phyloP scores from a whole-genome alignment of 2,113 vertebrate species.

The Sorex fumeus region DNA sequence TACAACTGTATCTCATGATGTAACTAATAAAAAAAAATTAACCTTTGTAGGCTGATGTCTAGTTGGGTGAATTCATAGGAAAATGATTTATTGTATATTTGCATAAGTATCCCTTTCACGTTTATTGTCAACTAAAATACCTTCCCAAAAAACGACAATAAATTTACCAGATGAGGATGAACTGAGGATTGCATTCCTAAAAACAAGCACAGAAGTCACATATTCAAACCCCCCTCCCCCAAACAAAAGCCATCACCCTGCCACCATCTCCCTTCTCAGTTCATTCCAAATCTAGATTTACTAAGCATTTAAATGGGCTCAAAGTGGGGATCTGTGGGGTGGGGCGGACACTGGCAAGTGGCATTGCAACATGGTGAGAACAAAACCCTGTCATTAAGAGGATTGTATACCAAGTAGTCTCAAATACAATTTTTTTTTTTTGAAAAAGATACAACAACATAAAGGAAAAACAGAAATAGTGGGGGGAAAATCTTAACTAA shows the following conservation, averaged over 20 bases:
- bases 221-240: background rate
- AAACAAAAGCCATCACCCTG: background rate
- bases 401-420: background rate
- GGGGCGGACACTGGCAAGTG: too few species aligned
- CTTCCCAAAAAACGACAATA: conserved; percentile 35
- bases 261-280: background rate
- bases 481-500: background rate
- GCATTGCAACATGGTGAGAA: too few species aligned
- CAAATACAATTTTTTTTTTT: conserved; percentile 42
- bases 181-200: background rate
- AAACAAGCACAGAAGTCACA: background rate
- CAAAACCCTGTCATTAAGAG: too few species aligned
- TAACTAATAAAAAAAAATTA: too few species aligned
- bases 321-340: too few species aligned
- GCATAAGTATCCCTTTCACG: background rate
- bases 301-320: background rate
- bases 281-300: conserved; percentile 7
- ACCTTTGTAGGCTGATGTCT: too few species aligned
- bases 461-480: conserved; percentile 35
- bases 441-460: conserved; percentile 13
- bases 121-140: conserved; percentile 30
- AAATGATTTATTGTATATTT: background rate
- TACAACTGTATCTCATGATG: too few species aligned
- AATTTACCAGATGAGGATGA: conserved; percentile 36
- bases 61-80: background rate